phyloP scores from a whole-genome alignment of 2,888 invertebrate genomes.

The Drosophila fungiperda region DNA sequence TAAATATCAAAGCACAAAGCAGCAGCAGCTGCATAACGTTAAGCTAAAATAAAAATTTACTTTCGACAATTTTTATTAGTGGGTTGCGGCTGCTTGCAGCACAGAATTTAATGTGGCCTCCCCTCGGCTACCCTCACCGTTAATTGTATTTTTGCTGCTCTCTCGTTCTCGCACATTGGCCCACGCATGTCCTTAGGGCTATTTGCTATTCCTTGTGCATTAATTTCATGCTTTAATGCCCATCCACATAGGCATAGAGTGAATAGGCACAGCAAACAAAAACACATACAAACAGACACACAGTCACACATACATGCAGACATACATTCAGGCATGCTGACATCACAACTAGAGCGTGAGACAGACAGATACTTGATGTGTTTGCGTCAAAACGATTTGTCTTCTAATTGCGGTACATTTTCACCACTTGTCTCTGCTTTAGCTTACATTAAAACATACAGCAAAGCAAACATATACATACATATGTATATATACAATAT shows the following conservation, averaged over 20 bases:
- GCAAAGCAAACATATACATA: background rate
- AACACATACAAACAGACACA: slow-evolving; percentile 3
- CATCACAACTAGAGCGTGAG: slow-evolving; percentile 38
- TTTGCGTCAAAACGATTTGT: slow-evolving; percentile 59
- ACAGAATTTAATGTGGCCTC: slow-evolving; percentile 50
- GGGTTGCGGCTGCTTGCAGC: slow-evolving; percentile 45
- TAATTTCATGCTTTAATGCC: slow-evolving; percentile 71
- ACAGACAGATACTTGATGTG: slow-evolving; percentile 31
- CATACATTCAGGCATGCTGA: slow-evolving; percentile 23
- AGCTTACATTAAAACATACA: background rate
- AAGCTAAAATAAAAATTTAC: slow-evolving; percentile 60
- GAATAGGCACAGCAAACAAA: slow-evolving; percentile 12
- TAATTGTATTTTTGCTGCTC: slow-evolving; percentile 7
- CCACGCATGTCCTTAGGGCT: slow-evolving; percentile 59
- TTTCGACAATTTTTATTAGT: slow-evolving; percentile 59
- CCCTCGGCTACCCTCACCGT: background rate
- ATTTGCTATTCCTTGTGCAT: slow-evolving; percentile 61
- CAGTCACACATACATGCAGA: background rate
- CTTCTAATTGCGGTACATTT: slow-evolving; percentile 65
- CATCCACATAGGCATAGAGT: slow-evolving; percentile 35
- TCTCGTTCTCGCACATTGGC: slow-evolving; percentile 26
- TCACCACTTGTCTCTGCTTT: slow-evolving; percentile 38
- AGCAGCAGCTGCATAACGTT: slow-evolving; percentile 26
- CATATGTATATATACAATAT: background rate
- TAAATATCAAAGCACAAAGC: slow-evolving; percentile 46